phyloP scores from a whole-genome alignment of 2,797 vertebrate species.

The Chrysocyon brachyurus region DNA sequence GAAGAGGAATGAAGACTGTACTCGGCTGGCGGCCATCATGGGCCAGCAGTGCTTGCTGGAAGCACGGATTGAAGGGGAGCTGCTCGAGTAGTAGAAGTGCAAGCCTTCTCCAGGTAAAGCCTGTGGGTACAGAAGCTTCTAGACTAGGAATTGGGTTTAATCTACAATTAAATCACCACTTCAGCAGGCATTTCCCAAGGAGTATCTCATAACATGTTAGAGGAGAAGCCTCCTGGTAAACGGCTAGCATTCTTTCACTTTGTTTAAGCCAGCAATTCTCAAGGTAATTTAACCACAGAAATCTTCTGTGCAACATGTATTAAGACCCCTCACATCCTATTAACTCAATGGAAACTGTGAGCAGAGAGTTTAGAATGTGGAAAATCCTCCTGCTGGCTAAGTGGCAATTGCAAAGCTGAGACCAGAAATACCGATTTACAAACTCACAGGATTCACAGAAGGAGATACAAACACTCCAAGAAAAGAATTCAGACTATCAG shows the following conservation, averaged over 20 bases:
- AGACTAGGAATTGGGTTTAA: background rate
- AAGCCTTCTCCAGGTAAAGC: background rate
- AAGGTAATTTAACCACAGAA: background rate
- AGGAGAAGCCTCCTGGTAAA: background rate
- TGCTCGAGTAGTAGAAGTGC: background rate
- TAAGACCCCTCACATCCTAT: background rate
- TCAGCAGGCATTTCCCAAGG: background rate
- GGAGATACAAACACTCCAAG: background rate
- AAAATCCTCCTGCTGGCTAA: background rate
- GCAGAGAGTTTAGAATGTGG: background rate
- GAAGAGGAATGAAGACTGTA: background rate
- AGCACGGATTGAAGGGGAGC: rapidly evolving
- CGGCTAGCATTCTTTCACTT: background rate
- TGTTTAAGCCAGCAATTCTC: background rate
- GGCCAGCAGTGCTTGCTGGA: rapidly evolving
- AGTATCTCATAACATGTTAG: rapidly evolving
- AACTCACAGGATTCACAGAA: background rate
- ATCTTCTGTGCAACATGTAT: background rate
- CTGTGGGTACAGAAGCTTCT: background rate
- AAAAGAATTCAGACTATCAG: background rate
- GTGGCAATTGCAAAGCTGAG: background rate
- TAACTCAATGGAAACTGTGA: background rate
- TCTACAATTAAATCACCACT: background rate
- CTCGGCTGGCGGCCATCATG: rapidly evolving
- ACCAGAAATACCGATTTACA: background rate